Evolutionary conservation across 2,797 vertebrate genomes (phyloP), one percentile per base, ranked within the genome.

Genomic region (Pampus argenteus): DNA sequence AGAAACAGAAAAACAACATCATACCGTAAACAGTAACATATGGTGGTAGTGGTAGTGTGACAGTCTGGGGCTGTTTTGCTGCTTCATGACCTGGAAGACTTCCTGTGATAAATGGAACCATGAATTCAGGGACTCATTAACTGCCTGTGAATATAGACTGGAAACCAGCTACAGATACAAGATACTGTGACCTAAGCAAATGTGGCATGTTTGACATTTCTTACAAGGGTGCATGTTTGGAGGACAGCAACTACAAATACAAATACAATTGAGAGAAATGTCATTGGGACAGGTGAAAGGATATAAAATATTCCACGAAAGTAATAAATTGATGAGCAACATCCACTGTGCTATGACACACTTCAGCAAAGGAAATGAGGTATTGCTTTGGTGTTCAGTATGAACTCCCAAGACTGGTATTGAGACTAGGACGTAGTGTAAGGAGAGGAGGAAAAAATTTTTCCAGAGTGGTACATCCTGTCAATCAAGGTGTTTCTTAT

Each of bases 121-220:
- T n/a, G n/a, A n/a, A n/a, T n/a, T n/a, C n/a, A 68, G 66, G 51
- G 63, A 81, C 64, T 81, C 54, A 55, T 22, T 66, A 58, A 64
- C 28, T 13, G 28, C 57, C 73, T 75, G 60, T 73, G 75, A 88
- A 74, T 70, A 66, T 62, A 76, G 58, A 63, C 26, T 44, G 26
- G 38, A 66, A 77, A 59, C 28, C 13, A 57, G 47, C 50, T 72
- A 58, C 65, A 56, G 49, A 77, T 68, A 65, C 50, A 71, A 66
- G 40, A 66, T 66, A 73, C 60, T 47, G 51, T 56, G 40, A 79
- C 68, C 42, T 36, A 52, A 76, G 55, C 58, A 81, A 47, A 47
- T 68, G 28, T 71, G 61, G 26, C 57, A 49, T 59, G 51, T 79
- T 57, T 75, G 78, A 71, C 64, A 80, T 67, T 64, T 71, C 26